Evolutionary conservation across 2,888 invertebrate species (phyloP).

Genomic region (Schizaphis graminum): DNA sequence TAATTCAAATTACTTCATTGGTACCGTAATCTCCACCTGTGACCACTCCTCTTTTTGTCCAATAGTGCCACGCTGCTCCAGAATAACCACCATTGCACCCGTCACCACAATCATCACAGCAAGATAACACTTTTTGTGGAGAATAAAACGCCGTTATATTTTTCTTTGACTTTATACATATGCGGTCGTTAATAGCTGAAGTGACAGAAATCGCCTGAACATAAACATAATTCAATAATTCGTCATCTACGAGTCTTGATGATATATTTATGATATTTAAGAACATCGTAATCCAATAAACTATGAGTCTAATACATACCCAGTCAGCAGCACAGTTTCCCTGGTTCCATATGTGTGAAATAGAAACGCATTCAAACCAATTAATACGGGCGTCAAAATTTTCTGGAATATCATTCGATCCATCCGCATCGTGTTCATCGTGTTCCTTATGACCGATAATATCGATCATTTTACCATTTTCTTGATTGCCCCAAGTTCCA

Average conservation of each 20-base stretch:
- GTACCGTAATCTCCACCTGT: slow-evolving; percentile 66
- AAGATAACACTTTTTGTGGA: slow-evolving; percentile 60
- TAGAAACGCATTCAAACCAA: slow-evolving; percentile 88
- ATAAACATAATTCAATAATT: background rate
- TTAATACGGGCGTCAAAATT: slow-evolving; percentile 82
- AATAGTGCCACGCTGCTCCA: slow-evolving; percentile 50
- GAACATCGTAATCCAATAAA: background rate
- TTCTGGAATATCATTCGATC: slow-evolving; percentile 67
- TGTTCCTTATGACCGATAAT: background rate
- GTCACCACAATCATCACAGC: slow-evolving; percentile 59
- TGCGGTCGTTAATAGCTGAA: slow-evolving; percentile 49
- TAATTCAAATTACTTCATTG: slow-evolving; percentile 55
- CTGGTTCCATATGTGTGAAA: slow-evolving; percentile 86
- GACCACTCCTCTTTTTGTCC: slow-evolving; percentile 56
- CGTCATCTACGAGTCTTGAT: background rate
- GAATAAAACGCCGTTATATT: slow-evolving; percentile 54
- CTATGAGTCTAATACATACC: slow-evolving; percentile 70
- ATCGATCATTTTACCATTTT: background rate
- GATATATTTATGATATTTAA: background rate
- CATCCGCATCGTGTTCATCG: slow-evolving; percentile 76
- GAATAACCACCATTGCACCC: slow-evolving; percentile 64
- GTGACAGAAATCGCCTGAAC: slow-evolving; percentile 57
- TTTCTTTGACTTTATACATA: slow-evolving; percentile 59
- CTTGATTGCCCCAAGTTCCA: slow-evolving; percentile 1
- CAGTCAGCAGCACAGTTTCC: slow-evolving; percentile 92